Evolutionary conservation across 2,113 vertebrate genomes (phyloP).

Genomic region (Platysternon megacephalum): DNA sequence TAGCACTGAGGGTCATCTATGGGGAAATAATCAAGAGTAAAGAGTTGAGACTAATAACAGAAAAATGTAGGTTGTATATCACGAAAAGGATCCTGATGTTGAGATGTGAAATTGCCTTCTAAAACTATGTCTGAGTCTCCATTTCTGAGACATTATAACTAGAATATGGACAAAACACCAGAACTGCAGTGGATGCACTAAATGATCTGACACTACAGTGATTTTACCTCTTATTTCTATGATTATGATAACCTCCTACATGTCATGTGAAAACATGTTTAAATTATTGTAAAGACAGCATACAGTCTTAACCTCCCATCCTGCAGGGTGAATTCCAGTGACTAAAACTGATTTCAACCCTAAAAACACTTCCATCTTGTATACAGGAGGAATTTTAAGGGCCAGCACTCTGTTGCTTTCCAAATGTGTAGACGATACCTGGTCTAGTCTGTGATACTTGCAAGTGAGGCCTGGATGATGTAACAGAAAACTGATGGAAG

Average conservation of each 20-base stretch:
- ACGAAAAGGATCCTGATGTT: not conserved
- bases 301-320: not conserved
- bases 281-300: not conserved
- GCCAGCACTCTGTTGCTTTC: not conserved
- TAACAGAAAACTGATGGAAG: not conserved
- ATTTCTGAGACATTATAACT: not conserved
- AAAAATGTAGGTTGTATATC: not conserved
- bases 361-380: not conserved
- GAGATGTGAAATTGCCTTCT: not conserved
- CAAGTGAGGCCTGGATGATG: not conserved
- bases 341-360: accelerated
- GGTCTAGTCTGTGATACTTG: accelerated
- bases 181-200: not conserved
- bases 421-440: not conserved
- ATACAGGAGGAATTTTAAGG: not conserved
- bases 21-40: not conserved
- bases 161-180: not conserved
- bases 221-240: not conserved
- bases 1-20: not conserved
- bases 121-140: not conserved
- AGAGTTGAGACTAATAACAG: not conserved
- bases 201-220: not conserved
- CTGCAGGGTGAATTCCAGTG: not conserved
- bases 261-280: not conserved
- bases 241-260: not conserved